phyloP scores from a whole-genome alignment of 2,888 invertebrate species.

The Rapana venosa region DNA sequence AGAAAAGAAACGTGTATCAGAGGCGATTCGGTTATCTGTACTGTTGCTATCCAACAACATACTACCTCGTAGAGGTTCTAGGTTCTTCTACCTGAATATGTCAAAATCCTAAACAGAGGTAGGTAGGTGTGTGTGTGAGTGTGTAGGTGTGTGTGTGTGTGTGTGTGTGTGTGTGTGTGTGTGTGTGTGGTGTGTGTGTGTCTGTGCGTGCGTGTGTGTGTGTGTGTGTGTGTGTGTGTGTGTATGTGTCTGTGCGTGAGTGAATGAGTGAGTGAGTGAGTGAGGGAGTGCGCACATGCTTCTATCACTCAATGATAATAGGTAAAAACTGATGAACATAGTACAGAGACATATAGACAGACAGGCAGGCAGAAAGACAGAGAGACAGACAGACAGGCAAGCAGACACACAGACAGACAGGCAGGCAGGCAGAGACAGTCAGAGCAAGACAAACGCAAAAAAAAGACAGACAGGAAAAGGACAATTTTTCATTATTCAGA shows the following conservation, averaged over 20 bases:
- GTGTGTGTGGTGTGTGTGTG: not conserved
- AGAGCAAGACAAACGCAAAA: too few relatives aligned
- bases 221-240: slow-evolving; percentile 12
- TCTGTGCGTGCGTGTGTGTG: not conserved
- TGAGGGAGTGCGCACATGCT: too few relatives aligned
- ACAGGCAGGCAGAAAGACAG: not conserved
- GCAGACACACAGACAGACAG: not conserved
- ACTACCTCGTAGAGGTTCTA: too few relatives aligned
- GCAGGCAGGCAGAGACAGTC: not conserved
- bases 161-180: not conserved
- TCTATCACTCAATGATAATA: too few relatives aligned
- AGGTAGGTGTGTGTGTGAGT: not conserved
- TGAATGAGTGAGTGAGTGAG: not conserved
- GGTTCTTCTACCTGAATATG: too few relatives aligned
- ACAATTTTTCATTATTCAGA: too few relatives aligned
- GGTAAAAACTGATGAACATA: too few relatives aligned
- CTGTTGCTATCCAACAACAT: too few relatives aligned
- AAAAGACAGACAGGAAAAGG: too few relatives aligned
- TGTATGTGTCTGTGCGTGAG: slow-evolving; percentile 9
- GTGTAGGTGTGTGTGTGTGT: not conserved
- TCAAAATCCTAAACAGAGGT: not conserved
- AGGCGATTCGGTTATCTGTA: too few relatives aligned
- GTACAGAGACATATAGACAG: too few relatives aligned
- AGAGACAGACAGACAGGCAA: not conserved
- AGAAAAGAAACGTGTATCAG: too few relatives aligned